These are phyloP conservation scores for Molossus molossus DNA, from an alignment of 2,797 vertebrate genomes.

Conservation along the genomic window DNA sequence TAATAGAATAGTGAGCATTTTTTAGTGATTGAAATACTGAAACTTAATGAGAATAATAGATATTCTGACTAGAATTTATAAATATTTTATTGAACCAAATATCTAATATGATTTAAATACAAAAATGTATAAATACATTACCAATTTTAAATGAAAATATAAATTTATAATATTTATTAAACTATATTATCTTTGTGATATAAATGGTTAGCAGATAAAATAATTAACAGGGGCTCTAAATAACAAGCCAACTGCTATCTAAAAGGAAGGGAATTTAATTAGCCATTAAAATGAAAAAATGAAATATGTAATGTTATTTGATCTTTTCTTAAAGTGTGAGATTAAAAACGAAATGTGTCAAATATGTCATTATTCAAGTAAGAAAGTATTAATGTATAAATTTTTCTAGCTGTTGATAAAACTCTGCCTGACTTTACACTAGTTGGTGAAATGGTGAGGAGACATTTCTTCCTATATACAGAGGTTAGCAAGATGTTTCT, in stretches of 20 bases:
- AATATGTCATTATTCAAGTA: not conserved
- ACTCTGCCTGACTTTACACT: not conserved
- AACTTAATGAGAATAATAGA: conserved; percentile 40
- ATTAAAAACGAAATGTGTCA: conserved; percentile 40
- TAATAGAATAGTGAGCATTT: not conserved
- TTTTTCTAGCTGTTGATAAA: not conserved
- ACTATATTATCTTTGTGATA: conserved; percentile 37
- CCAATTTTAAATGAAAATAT: not conserved
- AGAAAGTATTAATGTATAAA: not conserved
- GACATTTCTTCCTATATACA: not conserved
- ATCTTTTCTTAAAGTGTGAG: not conserved
- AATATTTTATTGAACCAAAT: conserved; percentile 45
- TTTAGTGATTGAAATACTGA: conserved; percentile 35
- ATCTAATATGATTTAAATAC: conserved; percentile 30
- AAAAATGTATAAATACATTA: not conserved
- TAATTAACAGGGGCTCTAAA: not conserved
- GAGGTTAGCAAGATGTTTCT: not conserved
- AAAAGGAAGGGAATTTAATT: conserved; percentile 30
- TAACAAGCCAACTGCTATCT: not conserved
- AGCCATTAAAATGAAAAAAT: conserved; percentile 31
- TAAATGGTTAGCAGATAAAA: conserved; percentile 43
- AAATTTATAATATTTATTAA: conserved; percentile 27
- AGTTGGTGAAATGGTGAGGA: not conserved
- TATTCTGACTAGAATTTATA: conserved; percentile 26
- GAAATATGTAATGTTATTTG: not conserved